Conservation (phyloP, 2,797 vertebrate species). For the Arremon aurantiirostris region DNA sequence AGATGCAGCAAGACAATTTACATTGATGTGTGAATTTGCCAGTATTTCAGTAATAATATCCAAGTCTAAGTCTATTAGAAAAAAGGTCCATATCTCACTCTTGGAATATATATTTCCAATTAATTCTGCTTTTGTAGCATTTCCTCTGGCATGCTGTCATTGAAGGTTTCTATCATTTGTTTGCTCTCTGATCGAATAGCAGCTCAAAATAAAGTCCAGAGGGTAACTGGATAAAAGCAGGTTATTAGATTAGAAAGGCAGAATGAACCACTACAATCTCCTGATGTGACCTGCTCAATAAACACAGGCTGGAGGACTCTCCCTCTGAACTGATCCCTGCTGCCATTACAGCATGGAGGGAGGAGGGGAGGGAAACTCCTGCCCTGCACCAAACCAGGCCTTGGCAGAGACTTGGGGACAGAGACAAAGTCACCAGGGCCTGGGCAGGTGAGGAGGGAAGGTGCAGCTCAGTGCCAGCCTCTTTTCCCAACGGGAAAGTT, state of each 20-base stretch:
- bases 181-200: neutral
- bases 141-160: slow-evolving; percentile 46
- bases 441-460: neutral
- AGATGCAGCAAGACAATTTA: slow-evolving; percentile 72
- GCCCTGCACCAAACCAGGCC: neutral
- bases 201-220: slow-evolving; percentile 50
- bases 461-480: accelerated
- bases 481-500: neutral
- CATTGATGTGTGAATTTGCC: slow-evolving; percentile 69
- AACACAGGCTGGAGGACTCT: neutral
- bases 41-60: slow-evolving; percentile 68
- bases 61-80: slow-evolving; percentile 59
- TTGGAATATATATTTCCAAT: slow-evolving; percentile 67
- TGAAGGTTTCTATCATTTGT: slow-evolving; percentile 1
- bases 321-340: neutral
- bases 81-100: slow-evolving; percentile 48
- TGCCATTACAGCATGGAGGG: neutral
- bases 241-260: slow-evolving; percentile 50
- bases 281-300: neutral
- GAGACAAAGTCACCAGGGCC: neutral
- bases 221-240: slow-evolving; percentile 47
- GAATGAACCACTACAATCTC: neutral
- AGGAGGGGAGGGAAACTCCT: neutral
- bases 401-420: accelerated
- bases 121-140: slow-evolving; percentile 44